phyloP scores from a whole-genome alignment of 2,888 invertebrate genomes.

The Luperina nickerlii region DNA sequence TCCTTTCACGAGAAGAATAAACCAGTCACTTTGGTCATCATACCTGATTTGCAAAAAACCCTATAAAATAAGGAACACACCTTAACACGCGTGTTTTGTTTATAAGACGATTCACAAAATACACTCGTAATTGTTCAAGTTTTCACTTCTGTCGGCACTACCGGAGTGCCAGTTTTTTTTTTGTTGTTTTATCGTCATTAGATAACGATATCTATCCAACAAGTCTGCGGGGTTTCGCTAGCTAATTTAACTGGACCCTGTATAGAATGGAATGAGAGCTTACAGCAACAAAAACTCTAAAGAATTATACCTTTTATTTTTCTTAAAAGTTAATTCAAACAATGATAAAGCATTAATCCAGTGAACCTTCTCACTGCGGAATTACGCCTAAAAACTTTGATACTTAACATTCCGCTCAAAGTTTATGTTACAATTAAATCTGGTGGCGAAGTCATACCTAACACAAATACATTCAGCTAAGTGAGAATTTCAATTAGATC shows the following conservation, averaged over 20 bases:
- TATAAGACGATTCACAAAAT: no score
- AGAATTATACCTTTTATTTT: background rate
- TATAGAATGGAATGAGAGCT: background rate
- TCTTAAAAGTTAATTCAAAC: background rate
- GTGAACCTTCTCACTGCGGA: background rate
- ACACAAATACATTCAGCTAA: slow-evolving; percentile 37
- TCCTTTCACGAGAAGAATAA: no score
- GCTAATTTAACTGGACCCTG: no score
- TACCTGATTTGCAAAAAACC: no score
- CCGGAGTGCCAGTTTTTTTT: no score
- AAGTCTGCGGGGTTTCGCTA: background rate
- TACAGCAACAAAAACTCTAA: background rate
- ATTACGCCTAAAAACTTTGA: slow-evolving; percentile 12
- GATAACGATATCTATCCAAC: background rate
- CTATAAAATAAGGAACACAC: no score
- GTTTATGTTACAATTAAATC: slow-evolving; percentile 34
- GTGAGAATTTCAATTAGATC: slow-evolving; percentile 44
- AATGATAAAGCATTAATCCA: background rate
- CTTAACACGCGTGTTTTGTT: no score
- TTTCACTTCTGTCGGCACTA: no score
- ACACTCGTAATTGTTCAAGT: no score
- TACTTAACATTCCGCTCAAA: slow-evolving; percentile 34
- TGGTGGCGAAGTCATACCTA: slow-evolving; percentile 13
- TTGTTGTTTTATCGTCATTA: background rate
- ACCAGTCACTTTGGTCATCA: no score